A percentile compares a stretch with the other conserved stretches of the same genome.
phyloP scores from a whole-genome alignment of 1,140 invertebrate genomes.

The Trichonephila clavipes region DNA sequence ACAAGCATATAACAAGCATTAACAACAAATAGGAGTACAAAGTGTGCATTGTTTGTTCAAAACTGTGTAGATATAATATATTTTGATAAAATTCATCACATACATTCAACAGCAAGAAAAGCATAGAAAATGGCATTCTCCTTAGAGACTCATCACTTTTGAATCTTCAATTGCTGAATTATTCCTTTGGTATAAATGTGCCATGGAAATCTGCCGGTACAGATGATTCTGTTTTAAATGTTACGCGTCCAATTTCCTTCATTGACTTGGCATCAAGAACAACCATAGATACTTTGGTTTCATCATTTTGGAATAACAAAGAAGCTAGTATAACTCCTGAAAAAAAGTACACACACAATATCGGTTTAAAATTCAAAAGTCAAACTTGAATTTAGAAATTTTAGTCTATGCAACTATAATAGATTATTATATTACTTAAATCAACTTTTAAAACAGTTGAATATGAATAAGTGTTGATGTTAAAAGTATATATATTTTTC shows the following conservation, averaged over 20 bases:
- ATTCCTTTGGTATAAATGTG: conserved; percentile 72
- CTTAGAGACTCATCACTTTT: neutral
- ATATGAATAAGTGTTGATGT: too few species aligned
- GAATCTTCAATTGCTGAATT: neutral
- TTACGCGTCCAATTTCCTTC: conserved; percentile 85
- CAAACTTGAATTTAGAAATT: too few species aligned
- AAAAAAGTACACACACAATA: neutral
- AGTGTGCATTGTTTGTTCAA: too few species aligned
- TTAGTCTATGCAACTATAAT: too few species aligned
- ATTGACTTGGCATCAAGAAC: conserved; percentile 87
- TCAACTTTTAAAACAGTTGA: too few species aligned
- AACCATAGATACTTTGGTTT: conserved; percentile 85
- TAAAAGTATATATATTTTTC: too few species aligned
- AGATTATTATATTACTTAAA: too few species aligned
- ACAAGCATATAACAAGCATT: too few species aligned
- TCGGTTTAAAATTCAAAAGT: too few species aligned
- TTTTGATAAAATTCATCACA: neutral
- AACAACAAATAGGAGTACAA: too few species aligned
- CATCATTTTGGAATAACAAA: conserved; percentile 84
- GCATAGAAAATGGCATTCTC: neutral
- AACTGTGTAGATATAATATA: neutral
- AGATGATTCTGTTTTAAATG: conserved; percentile 83
- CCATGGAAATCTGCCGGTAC: conserved; percentile 79
- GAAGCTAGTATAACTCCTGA: conserved; percentile 86
- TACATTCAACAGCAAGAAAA: neutral